A percentile compares a stretch with the other conserved stretches of the same genome.
Evolutionary conservation across 64 coral and sea anemone genomes (phyloP).

Genomic region (Dendrophyllia cribrosa): DNA sequence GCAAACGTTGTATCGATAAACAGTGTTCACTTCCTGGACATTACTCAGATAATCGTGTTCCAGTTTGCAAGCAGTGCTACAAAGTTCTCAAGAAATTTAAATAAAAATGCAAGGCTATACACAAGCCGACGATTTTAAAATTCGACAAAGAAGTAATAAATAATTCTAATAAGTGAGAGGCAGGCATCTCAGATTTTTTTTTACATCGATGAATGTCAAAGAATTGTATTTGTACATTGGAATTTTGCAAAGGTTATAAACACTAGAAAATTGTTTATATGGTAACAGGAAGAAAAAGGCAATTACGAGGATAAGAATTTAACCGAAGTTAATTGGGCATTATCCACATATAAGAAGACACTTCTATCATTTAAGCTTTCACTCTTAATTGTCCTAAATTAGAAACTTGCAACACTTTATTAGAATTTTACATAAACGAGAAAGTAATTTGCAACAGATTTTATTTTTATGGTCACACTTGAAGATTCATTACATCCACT

Average conservation of each 20-base stretch:
- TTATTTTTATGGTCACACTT: no score
- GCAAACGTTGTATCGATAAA: slow-evolving; percentile 88
- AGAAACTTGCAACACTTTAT: no score
- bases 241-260: slow-evolving; percentile 3
- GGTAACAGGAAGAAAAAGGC: not conserved
- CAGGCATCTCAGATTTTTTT: not conserved
- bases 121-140: not conserved
- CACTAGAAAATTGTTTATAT: not conserved
- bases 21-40: slow-evolving; percentile 94
- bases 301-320: not conserved
- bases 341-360: no score
- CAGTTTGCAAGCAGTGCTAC: slow-evolving; percentile 93
- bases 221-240: not conserved
- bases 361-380: no score
- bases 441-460: no score
- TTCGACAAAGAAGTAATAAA: not conserved
- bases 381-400: no score
- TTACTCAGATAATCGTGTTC: slow-evolving; percentile 98
- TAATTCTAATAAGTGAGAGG: not conserved
- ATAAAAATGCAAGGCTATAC: not conserved
- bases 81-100: slow-evolving; percentile 61
- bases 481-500: no score
- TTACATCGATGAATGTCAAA: slow-evolving; percentile 1
- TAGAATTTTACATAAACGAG: no score
- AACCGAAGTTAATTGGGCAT: not conserved